A percentile compares a stretch with the other conserved stretches of the same genome.
Conservation (phyloP, 2,888 invertebrate genomes). For the Orthosia cruda region DNA sequence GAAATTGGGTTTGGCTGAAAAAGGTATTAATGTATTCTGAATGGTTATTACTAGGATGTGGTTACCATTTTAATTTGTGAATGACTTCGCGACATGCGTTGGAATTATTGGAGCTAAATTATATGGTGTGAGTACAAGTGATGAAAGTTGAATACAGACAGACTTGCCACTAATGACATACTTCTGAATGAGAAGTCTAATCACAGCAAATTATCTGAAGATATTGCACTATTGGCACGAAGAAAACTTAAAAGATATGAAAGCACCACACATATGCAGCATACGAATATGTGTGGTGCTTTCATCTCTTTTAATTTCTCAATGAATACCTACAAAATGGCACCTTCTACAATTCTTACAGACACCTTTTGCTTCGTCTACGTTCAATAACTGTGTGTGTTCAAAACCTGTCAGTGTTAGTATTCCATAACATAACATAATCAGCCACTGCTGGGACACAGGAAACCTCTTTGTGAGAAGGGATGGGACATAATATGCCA, state of each 20-base stretch:
- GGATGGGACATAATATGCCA: too few relatives aligned
- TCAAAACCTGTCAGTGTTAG: too few relatives aligned
- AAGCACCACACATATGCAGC: too few relatives aligned
- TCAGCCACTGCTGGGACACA: too few relatives aligned
- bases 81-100: not conserved
- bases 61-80: conserved; percentile 22
- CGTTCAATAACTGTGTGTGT: too few relatives aligned
- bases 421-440: too few relatives aligned
- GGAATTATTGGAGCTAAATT: conserved; percentile 19
- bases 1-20: conserved; percentile 49
- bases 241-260: not conserved
- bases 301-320: too few relatives aligned
- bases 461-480: too few relatives aligned
- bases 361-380: too few relatives aligned
- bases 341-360: too few relatives aligned
- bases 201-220: not conserved
- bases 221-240: not conserved
- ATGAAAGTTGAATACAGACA: not conserved
- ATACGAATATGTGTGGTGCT: too few relatives aligned
- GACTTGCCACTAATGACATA: not conserved
- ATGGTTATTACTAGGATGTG: conserved; percentile 55
- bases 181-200: not conserved
- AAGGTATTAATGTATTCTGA: conserved; percentile 34
- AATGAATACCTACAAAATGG: too few relatives aligned
- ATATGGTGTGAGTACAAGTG: conserved; percentile 7